Evolutionary conservation across 2,888 invertebrate genomes (phyloP).

Genomic region (Diplolepis rosae): DNA sequence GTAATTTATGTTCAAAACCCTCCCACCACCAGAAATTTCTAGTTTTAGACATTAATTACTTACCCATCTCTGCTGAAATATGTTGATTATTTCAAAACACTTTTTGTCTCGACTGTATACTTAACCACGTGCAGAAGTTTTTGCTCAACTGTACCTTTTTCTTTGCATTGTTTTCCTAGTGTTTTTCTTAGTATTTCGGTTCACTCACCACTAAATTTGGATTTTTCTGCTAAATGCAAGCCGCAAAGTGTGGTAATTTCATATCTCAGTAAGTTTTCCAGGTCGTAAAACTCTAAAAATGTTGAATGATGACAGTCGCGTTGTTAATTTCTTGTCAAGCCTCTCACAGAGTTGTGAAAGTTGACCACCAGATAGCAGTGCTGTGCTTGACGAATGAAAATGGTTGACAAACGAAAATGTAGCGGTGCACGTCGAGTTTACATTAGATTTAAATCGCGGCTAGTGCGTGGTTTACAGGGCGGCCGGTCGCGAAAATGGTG

Average conservation of each 20-base stretch:
- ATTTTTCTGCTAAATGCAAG: background rate
- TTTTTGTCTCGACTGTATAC: background rate
- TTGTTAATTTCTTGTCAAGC: background rate
- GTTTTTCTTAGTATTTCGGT: background rate
- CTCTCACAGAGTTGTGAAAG: constrained; percentile 33
- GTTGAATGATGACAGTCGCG: background rate
- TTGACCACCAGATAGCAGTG: constrained; percentile 57
- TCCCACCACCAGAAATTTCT: too few relatives aligned
- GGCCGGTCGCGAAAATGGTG: constrained; percentile 65
- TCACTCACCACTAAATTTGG: background rate
- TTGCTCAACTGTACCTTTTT: constrained; percentile 23
- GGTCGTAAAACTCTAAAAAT: background rate
- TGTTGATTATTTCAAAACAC: too few relatives aligned
- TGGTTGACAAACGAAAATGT: constrained; percentile 72
- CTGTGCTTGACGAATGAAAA: constrained; percentile 56
- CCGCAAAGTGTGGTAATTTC: too few relatives aligned
- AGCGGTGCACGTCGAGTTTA: constrained; percentile 71
- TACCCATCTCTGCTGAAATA: too few relatives aligned
- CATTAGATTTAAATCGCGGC: constrained; percentile 69
- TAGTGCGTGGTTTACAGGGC: constrained; percentile 64
- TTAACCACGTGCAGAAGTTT: background rate
- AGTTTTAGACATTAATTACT: too few relatives aligned
- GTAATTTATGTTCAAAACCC: too few relatives aligned
- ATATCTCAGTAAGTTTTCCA: too few relatives aligned
- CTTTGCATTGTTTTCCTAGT: background rate